Percentiles rank a stretch among this genome's conserved stretches.
phyloP scores from a whole-genome alignment of 2,113 vertebrate species.

The Megalops atlanticus region DNA sequence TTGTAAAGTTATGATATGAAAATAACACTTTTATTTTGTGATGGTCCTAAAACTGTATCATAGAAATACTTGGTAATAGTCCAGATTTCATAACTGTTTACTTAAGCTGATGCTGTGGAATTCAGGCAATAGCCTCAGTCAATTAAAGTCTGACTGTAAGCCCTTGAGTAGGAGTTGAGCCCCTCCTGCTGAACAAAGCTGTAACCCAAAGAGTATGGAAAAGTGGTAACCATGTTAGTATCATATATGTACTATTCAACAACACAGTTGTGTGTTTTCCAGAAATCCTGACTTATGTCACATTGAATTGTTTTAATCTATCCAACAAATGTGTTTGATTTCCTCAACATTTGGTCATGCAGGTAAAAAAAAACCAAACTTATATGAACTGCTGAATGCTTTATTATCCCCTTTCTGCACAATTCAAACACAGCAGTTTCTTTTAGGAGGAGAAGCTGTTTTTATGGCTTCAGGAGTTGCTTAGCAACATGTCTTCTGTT shows the following conservation, averaged over 20 bases:
- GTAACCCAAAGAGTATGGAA: background rate
- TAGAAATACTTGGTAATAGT: background rate
- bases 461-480: conserved; percentile 16
- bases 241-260: background rate
- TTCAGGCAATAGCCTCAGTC: no score
- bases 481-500: conserved; percentile 29
- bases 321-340: no score
- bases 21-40: background rate
- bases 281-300: background rate
- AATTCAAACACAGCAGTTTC: background rate
- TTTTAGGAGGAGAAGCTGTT: background rate
- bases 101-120: no score
- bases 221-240: background rate
- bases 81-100: no score
- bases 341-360: no score
- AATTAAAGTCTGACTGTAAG: background rate
- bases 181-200: background rate
- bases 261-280: background rate
- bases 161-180: background rate
- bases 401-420: background rate
- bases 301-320: no score
- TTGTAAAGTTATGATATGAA: background rate
- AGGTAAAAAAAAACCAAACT: background rate
- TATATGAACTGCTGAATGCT: background rate
- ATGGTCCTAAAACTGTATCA: background rate